Evolutionary conservation across 1,140 invertebrate genomes (phyloP), one percentile per base, ranked within the genome.

Genomic region (Arctopsyche grandis): DNA sequence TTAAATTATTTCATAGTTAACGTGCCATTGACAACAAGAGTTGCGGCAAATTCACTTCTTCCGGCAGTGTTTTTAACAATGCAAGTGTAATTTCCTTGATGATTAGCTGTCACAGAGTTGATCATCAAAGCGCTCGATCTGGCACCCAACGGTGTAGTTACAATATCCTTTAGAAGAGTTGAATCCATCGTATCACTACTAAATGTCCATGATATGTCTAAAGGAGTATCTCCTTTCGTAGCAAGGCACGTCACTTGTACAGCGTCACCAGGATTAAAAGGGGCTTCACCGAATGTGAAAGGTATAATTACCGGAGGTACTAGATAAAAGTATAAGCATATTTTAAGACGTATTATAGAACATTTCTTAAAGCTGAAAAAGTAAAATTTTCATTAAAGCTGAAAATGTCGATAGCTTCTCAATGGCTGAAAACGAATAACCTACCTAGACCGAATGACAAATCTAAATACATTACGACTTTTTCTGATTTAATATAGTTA

Each of bases 181-280:
- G 88, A 88, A 81, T 89, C 88, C 83, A 88, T 86, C 78, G 86
- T 89, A 84, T 88, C 87, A 81, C 87, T 89, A 87, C 87, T 93
- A 83, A 94, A 91, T 58, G 90, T 91, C 94, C 94, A 96, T 21
- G 87, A 89, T 81, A 95, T 93, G 63, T 90, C 91, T 73, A 95
- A 86, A 5, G 94, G 93, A 81, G 93, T 87, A 84, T 95, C 94
- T 48, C 94, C 95, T 84, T 94, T 93, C 16, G 91, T 91, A 43
- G 94, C 92, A 78, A 92, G 89, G 85, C 94, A 95, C 83, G 91
- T 91, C 52, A 93, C 90, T 81, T 93, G 92, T 56, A 91, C 91
- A 82, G 90, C 90, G 79, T 94, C 93, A 46, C 93, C 94, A 48
- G 92, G 92, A 85, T 93, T 93, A 5, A 90, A 90, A 5, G 92